Evolutionary conservation across 2,113 vertebrate species (phyloP), one percentile per base, ranked within the genome.

Genomic region (Oceanites oceanicus): DNA sequence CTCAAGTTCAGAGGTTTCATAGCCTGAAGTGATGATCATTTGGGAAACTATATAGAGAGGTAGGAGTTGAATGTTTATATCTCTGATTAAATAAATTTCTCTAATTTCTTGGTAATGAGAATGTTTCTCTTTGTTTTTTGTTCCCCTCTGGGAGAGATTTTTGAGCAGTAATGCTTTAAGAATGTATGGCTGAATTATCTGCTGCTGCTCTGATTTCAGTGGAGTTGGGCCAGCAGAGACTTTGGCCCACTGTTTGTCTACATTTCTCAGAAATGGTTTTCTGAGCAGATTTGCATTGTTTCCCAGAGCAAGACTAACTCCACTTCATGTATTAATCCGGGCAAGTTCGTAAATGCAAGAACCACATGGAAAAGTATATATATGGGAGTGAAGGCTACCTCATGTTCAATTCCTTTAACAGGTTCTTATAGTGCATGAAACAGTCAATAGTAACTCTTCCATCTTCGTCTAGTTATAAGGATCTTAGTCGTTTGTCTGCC

Each of bases 31-130:
- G 49, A 29, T 89, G 59, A 27, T 68, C 11, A 7, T 67, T 66
- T 76, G 50, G 83, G 50, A 75, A 92, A 73, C 16, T 50, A 10
- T 49, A 11, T 7, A 56, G 15, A 67, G 52, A 65, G 49, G 8
- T 44, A 74, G 65, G 59, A 85, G 42, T 42, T 74, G 42, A 82
- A 66, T 72, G 26, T 78, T 96, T 94, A 79, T 96, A 23, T 59
- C 44, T 84, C 55, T 38, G 56, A 66, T 82, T 85, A 94, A 91
- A 94, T 62, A 72, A 42, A 78, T 74, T 47, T 86, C 15, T 68
- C 53, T 85, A 47, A 92, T 94, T 93, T 97, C 78, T 91, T 94
- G 62, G 87, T 96, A 96, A 92, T 52, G 61, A 95, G 61, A 88
- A 9, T 86, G 65, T 94, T 75, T 94, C 65, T 84, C 55, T 87